Evolutionary conservation across 2,888 invertebrate species (phyloP).

Genomic region (Reticulitermes lucifugus): DNA sequence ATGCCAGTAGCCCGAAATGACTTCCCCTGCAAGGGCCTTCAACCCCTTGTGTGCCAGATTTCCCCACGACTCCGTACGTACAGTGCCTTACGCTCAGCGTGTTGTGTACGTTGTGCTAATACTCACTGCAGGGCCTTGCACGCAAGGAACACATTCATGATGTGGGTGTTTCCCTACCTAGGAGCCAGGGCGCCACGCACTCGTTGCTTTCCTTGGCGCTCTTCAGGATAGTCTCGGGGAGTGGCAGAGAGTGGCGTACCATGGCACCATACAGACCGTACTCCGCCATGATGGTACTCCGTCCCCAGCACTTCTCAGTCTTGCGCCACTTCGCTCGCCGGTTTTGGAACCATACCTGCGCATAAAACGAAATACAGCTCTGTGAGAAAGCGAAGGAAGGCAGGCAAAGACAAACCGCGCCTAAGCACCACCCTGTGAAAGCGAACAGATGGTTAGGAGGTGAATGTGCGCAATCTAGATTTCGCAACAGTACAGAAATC

Average conservation of each 20-base stretch:
- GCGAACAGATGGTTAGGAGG: too few species aligned
- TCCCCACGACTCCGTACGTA: not conserved
- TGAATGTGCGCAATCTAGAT: too few species aligned
- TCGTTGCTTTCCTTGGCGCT: conserved; percentile 93
- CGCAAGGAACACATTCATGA: not conserved
- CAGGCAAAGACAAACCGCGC: not conserved
- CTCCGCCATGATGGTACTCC: conserved; percentile 99
- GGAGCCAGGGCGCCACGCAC: conserved; percentile 98
- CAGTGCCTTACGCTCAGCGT: not conserved
- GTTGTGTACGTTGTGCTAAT: not conserved
- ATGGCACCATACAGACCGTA: conserved; percentile 99
- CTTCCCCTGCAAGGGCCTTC: too few species aligned
- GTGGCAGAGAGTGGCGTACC: conserved; percentile 98
- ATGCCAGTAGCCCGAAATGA: too few species aligned
- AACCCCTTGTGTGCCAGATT: too few species aligned
- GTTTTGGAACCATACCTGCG: conserved; percentile 99
- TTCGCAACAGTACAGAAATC: too few species aligned
- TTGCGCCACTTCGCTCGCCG: conserved; percentile 99
- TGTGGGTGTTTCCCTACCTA: conserved; percentile 74
- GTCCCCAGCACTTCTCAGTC: conserved; percentile 99
- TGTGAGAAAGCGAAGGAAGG: not conserved
- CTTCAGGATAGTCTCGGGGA: conserved; percentile 98
- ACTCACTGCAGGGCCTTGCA: conserved; percentile 15
- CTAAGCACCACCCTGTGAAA: not conserved
- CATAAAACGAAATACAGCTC: not conserved